Conservation (phyloP, 2,888 invertebrate species). For the Helleia helle region DNA sequence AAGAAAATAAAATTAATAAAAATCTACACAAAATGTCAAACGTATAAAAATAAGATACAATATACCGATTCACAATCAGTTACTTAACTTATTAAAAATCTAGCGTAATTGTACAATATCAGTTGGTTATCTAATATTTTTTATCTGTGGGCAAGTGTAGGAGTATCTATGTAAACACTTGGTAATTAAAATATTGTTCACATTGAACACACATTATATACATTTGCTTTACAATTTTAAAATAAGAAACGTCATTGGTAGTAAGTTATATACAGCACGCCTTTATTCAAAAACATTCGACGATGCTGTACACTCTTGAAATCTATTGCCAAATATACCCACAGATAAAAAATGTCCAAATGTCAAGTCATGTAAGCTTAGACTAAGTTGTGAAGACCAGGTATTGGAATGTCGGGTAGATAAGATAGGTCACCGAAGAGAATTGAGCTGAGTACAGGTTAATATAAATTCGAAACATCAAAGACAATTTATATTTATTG, state of each 20-base stretch:
- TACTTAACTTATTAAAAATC: conserved; percentile 48
- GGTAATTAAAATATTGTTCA: too few species aligned
- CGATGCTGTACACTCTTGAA: neutral
- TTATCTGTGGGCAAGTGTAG: conserved; percentile 16
- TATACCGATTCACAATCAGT: conserved; percentile 59
- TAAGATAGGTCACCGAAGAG: conserved; percentile 7
- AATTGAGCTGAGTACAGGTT: neutral
- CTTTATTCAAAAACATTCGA: too few species aligned
- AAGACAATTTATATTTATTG: neutral
- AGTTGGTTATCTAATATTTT: conserved; percentile 13
- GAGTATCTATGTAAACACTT: too few species aligned
- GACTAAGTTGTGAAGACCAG: conserved; percentile 18
- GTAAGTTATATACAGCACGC: too few species aligned
- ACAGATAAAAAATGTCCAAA: conserved; percentile 17
- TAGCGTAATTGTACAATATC: conserved; percentile 63
- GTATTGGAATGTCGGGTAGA: conserved; percentile 54
- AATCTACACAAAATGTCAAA: conserved; percentile 43
- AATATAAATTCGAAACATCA: conserved; percentile 1
- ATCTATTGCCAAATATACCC: conserved; percentile 6
- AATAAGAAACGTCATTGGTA: too few species aligned
- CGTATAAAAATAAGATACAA: conserved; percentile 38
- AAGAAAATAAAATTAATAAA: conserved; percentile 21
- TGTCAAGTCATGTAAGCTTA: conserved; percentile 10
- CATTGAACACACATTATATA: too few species aligned
- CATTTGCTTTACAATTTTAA: too few species aligned